Percentiles rank a stretch among this genome's conserved stretches.
Evolutionary conservation across 2,888 invertebrate species (phyloP).

Genomic region (Rhingia campestris): DNA sequence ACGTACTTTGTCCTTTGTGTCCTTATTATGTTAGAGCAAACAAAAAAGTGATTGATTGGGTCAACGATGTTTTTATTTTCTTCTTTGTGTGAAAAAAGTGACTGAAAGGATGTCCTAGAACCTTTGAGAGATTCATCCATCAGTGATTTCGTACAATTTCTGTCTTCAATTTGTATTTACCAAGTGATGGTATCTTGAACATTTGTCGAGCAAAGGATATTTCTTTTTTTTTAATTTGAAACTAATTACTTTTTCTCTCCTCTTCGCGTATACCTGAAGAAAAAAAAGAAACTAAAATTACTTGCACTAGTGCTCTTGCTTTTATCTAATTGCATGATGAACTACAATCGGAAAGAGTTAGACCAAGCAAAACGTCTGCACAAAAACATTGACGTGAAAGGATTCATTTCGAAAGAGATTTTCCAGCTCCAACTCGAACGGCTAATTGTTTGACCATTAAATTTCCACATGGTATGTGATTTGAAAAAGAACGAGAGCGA

Average conservation of each 20-base stretch:
- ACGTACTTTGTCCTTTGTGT: not conserved
- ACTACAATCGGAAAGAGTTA: slow-evolving; percentile 30
- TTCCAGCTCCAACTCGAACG: not conserved
- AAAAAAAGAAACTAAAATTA: slow-evolving; percentile 20
- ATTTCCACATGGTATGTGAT: not conserved
- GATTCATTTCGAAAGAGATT: slow-evolving; percentile 19
- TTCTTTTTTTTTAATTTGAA: slow-evolving; percentile 23
- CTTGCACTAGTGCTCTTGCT: slow-evolving; percentile 40
- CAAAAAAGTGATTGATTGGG: slow-evolving; percentile 53
- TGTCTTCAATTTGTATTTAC: slow-evolving; percentile 2
- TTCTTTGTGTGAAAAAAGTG: not conserved
- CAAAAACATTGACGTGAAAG: slow-evolving; percentile 15
- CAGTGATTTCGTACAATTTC: slow-evolving; percentile 26
- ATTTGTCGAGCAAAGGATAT: slow-evolving; percentile 14
- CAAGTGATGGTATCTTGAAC: slow-evolving; percentile 16
- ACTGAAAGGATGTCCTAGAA: slow-evolving; percentile 13
- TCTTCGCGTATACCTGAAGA: slow-evolving; percentile 8
- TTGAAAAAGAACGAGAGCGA: not conserved
- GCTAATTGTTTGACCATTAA: slow-evolving; percentile 26
- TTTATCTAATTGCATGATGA: slow-evolving; percentile 56
- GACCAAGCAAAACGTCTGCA: not conserved
- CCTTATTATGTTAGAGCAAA: slow-evolving; percentile 11
- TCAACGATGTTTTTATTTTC: slow-evolving; percentile 15
- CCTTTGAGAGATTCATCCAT: slow-evolving; percentile 21
- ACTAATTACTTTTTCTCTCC: slow-evolving; percentile 56